Percentiles rank a stretch among this genome's conserved stretches.
These are phyloP conservation scores for Cactoblastis cactorum DNA, from an alignment of 2,888 invertebrate species.

Conservation along the genomic window DNA sequence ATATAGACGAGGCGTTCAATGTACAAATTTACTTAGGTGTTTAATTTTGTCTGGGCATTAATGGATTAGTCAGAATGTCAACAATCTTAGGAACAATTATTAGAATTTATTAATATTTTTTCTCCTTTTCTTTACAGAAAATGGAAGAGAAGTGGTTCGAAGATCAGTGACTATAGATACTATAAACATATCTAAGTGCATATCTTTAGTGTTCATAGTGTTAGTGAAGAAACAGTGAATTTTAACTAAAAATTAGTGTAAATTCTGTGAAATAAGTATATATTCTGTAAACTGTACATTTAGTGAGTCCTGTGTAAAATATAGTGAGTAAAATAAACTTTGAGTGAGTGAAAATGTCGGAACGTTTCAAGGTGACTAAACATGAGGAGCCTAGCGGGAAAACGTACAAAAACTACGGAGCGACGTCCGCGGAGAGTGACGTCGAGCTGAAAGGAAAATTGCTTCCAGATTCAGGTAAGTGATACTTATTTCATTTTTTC, in stretches of 20 bases:
- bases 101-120: neutral
- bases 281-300: neutral
- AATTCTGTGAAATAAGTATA: neutral
- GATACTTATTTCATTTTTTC: neutral
- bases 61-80: too few relatives aligned
- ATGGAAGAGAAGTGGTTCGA: neutral
- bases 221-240: slow-evolving; percentile 18
- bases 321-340: slow-evolving; percentile 13
- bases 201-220: slow-evolving; percentile 27
- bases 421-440: slow-evolving; percentile 74
- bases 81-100: too few relatives aligned
- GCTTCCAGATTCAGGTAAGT: slow-evolving; percentile 64
- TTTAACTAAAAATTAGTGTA: neutral
- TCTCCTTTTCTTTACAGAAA: slow-evolving; percentile 10
- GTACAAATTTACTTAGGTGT: too few relatives aligned
- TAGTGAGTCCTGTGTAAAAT: neutral
- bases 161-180: neutral
- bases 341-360: slow-evolving; percentile 69
- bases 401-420: slow-evolving; percentile 78
- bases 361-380: slow-evolving; percentile 81
- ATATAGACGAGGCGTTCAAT: too few relatives aligned
- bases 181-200: slow-evolving; percentile 22
- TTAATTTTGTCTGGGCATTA: too few relatives aligned
- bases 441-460: slow-evolving; percentile 67
- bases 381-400: slow-evolving; percentile 76